A percentile compares a stretch with the other conserved stretches of the same genome.
These are phyloP conservation scores for Nasonia giraulti DNA, from an alignment of 1,140 invertebrate genomes.

Conservation along the genomic window DNA sequence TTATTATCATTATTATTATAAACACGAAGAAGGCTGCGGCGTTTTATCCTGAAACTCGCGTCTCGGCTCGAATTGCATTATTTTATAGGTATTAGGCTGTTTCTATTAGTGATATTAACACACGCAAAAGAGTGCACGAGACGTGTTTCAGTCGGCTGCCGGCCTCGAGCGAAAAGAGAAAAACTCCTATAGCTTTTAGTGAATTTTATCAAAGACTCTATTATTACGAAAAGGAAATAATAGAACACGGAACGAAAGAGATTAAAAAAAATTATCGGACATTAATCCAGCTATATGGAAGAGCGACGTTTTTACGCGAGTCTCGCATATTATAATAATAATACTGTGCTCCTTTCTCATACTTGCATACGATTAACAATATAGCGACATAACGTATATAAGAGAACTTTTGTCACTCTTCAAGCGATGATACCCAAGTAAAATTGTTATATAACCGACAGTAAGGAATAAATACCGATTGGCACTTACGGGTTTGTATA, in stretches of 20 bases:
- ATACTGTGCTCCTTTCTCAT: slow-evolving; percentile 28
- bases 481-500: slow-evolving; percentile 45
- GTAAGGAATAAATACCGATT: slow-evolving; percentile 17
- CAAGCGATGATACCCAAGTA: not conserved
- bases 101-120: slow-evolving; percentile 27
- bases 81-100: slow-evolving; percentile 31
- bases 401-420: not conserved
- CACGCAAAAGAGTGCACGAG: not conserved
- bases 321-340: not conserved
- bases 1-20: not conserved
- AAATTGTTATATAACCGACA: not conserved
- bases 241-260: not conserved
- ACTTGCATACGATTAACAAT: not conserved
- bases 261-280: not conserved
- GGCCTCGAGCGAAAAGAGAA: slow-evolving; percentile 27
- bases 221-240: not conserved
- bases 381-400: not conserved
- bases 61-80: slow-evolving; percentile 29
- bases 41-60: slow-evolving; percentile 9
- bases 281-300: not conserved
- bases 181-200: slow-evolving; percentile 33
- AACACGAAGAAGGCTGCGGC: not conserved
- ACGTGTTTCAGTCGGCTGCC: slow-evolving; percentile 27
- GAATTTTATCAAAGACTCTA: slow-evolving; percentile 39
- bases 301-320: not conserved